These are phyloP conservation scores for Orestias chungarensis DNA, from an alignment of 2,797 vertebrate species.

Conservation along the genomic window DNA sequence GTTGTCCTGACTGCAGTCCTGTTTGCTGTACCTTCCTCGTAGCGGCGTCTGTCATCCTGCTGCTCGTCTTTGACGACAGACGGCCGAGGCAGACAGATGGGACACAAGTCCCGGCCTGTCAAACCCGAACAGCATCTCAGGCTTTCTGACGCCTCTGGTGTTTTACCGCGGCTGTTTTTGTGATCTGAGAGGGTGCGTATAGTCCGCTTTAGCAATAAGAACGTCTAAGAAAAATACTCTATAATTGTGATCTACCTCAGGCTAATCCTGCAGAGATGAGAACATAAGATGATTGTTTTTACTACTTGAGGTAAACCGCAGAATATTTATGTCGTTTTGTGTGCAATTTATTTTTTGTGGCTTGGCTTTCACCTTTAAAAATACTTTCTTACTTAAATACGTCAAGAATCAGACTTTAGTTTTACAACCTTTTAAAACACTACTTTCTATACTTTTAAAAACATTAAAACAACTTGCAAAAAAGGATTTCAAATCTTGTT, in stretches of 20 bases:
- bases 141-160: conserved; percentile 9
- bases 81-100: conserved; percentile 40
- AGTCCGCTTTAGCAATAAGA: neutral
- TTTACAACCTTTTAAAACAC: neutral
- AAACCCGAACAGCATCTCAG: conserved; percentile 17
- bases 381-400: neutral
- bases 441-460: neutral
- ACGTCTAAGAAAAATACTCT: conserved; percentile 2
- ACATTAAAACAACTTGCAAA: neutral
- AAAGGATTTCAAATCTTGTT: neutral
- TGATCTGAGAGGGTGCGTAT: neutral
- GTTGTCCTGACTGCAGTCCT: conserved; percentile 2
- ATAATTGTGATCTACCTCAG: neutral
- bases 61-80: conserved; percentile 37
- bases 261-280: neutral
- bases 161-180: conserved; percentile 14
- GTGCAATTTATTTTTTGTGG: neutral
- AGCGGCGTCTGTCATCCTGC: conserved; percentile 7
- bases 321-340: neutral
- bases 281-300: neutral
- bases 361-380: neutral
- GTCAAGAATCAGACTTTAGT: neutral
- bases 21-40: conserved; percentile 16
- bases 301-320: neutral
- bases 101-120: conserved; percentile 35